Evolutionary conservation across 2,797 vertebrate genomes (phyloP), one percentile per base, ranked within the genome.

Genomic region (Scleropages formosus): DNA sequence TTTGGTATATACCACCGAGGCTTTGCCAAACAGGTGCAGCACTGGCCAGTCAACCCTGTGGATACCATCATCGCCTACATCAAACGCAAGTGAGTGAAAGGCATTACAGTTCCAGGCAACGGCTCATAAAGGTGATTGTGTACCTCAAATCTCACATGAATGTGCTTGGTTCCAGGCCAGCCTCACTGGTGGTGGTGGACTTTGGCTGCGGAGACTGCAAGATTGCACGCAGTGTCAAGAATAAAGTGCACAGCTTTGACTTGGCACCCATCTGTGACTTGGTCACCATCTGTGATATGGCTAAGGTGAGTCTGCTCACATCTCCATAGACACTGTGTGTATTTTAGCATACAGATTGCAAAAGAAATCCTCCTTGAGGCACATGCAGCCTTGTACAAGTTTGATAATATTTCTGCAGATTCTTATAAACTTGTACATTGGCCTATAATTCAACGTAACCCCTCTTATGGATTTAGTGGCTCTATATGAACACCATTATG

Each of bases 131-230:
- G 31, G 6, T 39, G 2, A 6, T 39, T 6, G 31, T 39, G 31
- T 39, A 39, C 31, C 39, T 6, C 39, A 2, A 31, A 39, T 39
- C 31, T 39, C 31, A 39, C 31, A 31, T 39, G 31, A 31, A 31
- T 39, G 31, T 31, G 1, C 69, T 47, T 22, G 44, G 18, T 82
- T 83, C 22, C 84, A 99, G 97, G 62, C 89, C 96, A 0, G 16
- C 91, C 0, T 93, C 95, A 8, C 86, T 95, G 4, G 93, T 97
- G 73, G 94, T 98, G 18, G 96, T 96, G 0, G 97, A 99, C 86
- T 98, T 99, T 0, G 96, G 97, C 3, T 98, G 96, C 0, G 97
- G 97, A 0, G 96, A 98, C 87, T 97, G 96, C 85, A 93, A 92
- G 73, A 86, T 99, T 2, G 96, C 96, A 0, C 87, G 81, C 44